Evolutionary conservation across 2,113 vertebrate genomes (phyloP), one percentile per base, ranked within the genome.

Genomic region (Phrynosoma platyrhinos): DNA sequence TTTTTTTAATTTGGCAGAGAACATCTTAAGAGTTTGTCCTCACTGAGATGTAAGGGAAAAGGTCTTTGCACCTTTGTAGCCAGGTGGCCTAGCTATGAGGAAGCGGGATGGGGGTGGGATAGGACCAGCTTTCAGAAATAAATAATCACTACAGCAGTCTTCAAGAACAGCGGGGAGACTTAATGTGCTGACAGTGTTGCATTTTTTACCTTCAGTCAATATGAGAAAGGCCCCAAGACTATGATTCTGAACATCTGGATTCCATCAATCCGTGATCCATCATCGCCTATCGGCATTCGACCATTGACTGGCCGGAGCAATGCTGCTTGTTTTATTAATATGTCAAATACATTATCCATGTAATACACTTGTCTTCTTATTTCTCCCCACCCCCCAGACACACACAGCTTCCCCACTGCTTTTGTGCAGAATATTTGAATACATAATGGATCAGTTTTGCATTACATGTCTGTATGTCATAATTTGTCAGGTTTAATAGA

Each of bases 221-320:
- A 96, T 92, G 95, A 97, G 96, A 96, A 96, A 96, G 96, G 96
- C 96, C 96, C 96, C 96, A 92, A 96, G 97, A 97, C 96, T 97
- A 97, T 97, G 97, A 97, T 96, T 97, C 96, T 95, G 96, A 97
- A 97, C 97, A 97, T 97, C 96, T 97, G 97, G 97, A 97, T 97
- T 97, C 96, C 96, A 97, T 98, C 97, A 98, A 98, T 98, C 97
- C 96, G 96, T 96, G 97, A 97, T 98, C 97, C 96, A 97, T 98
- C 97, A 98, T 96, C 95, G 95, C 97, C 97, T 97, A 97, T 97
- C 90, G 96, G 97, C 97, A 97, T 97, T 95, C 94, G 88, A 95
- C 95, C 94, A 96, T 96, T 91, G 93, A 93, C 90, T 16, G 90
- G 96, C 96, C 95, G 94, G 96, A 97, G 96, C 97, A 96, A 96